These are phyloP conservation scores for Catamblyrhynchus diadema DNA, from an alignment of 2,797 vertebrate species.

Conservation along the genomic window DNA sequence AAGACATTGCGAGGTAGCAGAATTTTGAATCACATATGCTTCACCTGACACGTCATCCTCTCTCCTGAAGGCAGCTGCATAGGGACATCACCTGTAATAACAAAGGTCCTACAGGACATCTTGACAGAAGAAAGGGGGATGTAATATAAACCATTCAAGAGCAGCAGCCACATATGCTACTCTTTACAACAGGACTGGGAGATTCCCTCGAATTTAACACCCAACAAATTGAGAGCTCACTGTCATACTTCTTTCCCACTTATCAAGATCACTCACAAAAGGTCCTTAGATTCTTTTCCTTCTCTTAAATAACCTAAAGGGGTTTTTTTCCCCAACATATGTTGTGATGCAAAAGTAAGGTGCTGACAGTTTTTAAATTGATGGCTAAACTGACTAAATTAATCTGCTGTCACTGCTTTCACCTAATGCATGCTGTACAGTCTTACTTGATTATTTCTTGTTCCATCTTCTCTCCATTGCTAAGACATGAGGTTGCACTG, in stretches of 20 bases:
- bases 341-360: background rate
- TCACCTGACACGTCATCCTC: background rate
- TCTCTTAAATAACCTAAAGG: background rate
- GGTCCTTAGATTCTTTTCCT: background rate
- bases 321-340: background rate
- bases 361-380: background rate
- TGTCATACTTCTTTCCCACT: background rate
- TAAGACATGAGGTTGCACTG: background rate
- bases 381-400: background rate
- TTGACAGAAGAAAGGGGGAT: background rate
- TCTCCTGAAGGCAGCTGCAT: background rate
- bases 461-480: background rate
- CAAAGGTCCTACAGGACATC: background rate
- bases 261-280: background rate
- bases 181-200: background rate
- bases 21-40: background rate
- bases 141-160: background rate
- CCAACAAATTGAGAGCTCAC: background rate
- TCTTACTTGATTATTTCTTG: background rate
- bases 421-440: background rate
- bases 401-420: background rate
- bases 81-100: background rate
- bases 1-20: background rate
- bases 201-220: background rate
- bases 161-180: background rate